These are phyloP conservation scores for Mesochorus sp. DNA, from an alignment of 2,888 invertebrate species.

Conservation along the genomic window DNA sequence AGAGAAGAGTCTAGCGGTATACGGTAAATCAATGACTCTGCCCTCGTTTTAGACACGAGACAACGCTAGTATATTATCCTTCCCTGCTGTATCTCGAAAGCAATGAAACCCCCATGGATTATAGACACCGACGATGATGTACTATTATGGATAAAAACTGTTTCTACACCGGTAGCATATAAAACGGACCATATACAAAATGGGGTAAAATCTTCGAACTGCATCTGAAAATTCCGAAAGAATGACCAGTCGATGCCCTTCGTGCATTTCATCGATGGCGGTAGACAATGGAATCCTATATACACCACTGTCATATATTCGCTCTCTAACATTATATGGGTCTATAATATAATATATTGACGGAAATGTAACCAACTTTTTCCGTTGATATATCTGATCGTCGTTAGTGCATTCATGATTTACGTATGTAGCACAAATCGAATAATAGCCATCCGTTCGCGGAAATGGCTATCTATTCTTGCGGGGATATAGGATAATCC, in stretches of 20 bases:
- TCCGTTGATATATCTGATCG: conserved; percentile 52
- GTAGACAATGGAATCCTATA: conserved; percentile 22
- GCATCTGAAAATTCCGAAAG: conserved; percentile 35
- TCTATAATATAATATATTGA: conserved; percentile 2
- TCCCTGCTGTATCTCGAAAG: conserved; percentile 39
- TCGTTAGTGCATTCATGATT: conserved; percentile 56
- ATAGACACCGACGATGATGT: conserved; percentile 34
- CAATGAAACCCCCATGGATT: conserved; percentile 36
- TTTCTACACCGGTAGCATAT: not conserved
- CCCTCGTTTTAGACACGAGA: conserved; percentile 59
- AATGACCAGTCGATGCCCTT: conserved; percentile 48
- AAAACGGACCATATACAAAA: conserved; percentile 15
- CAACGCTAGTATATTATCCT: conserved; percentile 32
- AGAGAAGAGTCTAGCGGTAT: conserved; percentile 33
- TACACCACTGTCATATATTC: conserved; percentile 20
- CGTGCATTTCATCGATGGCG: conserved; percentile 49
- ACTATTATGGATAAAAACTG: not conserved
- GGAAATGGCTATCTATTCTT: too few relatives aligned
- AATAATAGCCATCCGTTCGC: conserved; percentile 35
- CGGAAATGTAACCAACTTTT: conserved; percentile 31
- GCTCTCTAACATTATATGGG: conserved; percentile 12
- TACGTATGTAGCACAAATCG: conserved; percentile 38
- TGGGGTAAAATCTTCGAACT: conserved; percentile 33
- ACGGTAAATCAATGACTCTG: conserved; percentile 67
- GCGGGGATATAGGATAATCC: not conserved